phyloP scores from a whole-genome alignment of 2,888 invertebrate genomes.

The Plagiodera versicolora region DNA sequence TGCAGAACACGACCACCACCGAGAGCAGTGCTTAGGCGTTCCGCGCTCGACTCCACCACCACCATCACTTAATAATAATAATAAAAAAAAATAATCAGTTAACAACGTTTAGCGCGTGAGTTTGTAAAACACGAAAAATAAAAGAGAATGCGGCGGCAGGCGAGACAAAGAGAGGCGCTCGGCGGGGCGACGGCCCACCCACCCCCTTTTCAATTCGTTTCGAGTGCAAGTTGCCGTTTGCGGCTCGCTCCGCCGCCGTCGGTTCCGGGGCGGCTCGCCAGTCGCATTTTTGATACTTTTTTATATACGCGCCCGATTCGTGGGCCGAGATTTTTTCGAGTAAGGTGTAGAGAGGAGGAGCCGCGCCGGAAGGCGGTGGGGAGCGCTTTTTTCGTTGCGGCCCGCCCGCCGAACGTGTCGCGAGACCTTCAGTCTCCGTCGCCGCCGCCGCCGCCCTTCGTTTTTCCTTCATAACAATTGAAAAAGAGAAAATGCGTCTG shows the following conservation, averaged over 20 bases:
- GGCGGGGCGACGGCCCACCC: slow-evolving; percentile 43
- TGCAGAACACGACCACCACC: slow-evolving; percentile 63
- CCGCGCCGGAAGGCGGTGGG: slow-evolving; percentile 42
- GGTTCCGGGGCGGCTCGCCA: slow-evolving; percentile 38
- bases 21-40: slow-evolving; percentile 63
- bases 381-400: slow-evolving; percentile 30
- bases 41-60: slow-evolving; percentile 45
- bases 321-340: too few species aligned
- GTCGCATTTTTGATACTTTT: slow-evolving; percentile 51
- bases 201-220: background rate
- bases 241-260: slow-evolving; percentile 35
- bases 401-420: slow-evolving; percentile 54
- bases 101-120: slow-evolving; percentile 56
- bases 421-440: slow-evolving; percentile 56
- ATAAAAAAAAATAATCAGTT: too few species aligned
- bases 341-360: too few species aligned
- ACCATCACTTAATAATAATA: too few species aligned
- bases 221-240: background rate
- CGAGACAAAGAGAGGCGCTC: slow-evolving; percentile 56
- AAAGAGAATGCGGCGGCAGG: too few species aligned
- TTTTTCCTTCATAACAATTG: slow-evolving; percentile 53
- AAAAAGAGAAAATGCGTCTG: slow-evolving; percentile 40
- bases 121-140: slow-evolving; percentile 43
- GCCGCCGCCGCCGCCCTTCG: too few species aligned
- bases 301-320: slow-evolving; percentile 49